Conservation (phyloP, 2,113 vertebrate genomes). For the Ardeotis arabs region DNA sequence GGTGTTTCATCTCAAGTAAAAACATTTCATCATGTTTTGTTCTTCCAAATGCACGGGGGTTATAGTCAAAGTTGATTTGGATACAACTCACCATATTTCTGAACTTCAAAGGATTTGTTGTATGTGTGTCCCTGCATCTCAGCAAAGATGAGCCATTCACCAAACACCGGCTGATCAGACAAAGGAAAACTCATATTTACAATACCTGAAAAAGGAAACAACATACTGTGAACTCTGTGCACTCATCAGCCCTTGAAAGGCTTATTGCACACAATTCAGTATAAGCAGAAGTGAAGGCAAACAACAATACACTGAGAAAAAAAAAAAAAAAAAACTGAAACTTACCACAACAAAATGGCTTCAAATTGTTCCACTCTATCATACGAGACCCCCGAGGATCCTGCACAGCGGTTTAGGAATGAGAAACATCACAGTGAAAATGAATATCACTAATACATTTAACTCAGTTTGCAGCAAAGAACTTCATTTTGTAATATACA, state of each 20-base stretch:
- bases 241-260: background rate
- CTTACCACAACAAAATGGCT: constrained; percentile 88
- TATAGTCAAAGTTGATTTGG: background rate
- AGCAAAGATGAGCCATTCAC: constrained; percentile 90
- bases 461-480: background rate
- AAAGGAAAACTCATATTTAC: constrained; percentile 91
- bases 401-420: constrained; percentile 56
- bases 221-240: accelerated
- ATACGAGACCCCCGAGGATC: constrained; percentile 91
- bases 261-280: background rate
- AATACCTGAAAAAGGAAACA: constrained; percentile 76
- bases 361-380: constrained; percentile 86
- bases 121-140: constrained; percentile 89
- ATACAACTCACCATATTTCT: constrained; percentile 88
- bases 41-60: background rate
- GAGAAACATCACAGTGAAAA: background rate
- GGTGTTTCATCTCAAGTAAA: background rate
- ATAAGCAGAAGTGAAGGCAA: background rate
- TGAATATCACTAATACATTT: background rate
- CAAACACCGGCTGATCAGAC: constrained; percentile 92
- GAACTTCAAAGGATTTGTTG: constrained; percentile 93
- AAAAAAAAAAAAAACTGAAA: background rate
- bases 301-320: background rate
- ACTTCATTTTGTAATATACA: background rate
- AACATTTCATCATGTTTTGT: background rate